Evolutionary conservation across 2,888 invertebrate species (phyloP).

Genomic region (Polia nebulosa): DNA sequence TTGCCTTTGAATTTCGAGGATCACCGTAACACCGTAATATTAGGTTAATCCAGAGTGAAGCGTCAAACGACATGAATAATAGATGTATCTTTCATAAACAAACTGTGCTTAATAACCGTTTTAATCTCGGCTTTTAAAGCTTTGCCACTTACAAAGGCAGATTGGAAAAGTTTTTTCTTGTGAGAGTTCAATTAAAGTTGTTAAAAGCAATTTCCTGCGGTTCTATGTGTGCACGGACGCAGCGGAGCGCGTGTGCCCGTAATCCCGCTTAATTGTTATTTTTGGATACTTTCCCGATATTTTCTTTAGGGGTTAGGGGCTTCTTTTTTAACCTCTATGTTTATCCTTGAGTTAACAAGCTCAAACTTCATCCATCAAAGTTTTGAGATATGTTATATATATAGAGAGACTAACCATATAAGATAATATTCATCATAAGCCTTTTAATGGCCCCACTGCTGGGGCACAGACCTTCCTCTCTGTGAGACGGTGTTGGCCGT

Average conservation of each 20-base stretch:
- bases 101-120: constrained; percentile 77
- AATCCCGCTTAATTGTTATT: constrained; percentile 67
- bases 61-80: constrained; percentile 60
- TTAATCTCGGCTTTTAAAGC: constrained; percentile 83
- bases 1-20: constrained; percentile 27
- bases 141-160: constrained; percentile 85
- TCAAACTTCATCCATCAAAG: constrained; percentile 31
- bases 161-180: constrained; percentile 90
- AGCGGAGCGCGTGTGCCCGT: constrained; percentile 54
- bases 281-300: constrained; percentile 64
- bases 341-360: constrained; percentile 1
- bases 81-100: constrained; percentile 72
- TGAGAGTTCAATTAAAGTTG: constrained; percentile 88
- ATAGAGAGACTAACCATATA: too few relatives aligned
- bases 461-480: too few relatives aligned
- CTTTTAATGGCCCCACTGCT: too few relatives aligned
- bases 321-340: constrained; percentile 31
- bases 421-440: too few relatives aligned
- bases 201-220: constrained; percentile 87
- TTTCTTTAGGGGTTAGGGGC: constrained; percentile 35
- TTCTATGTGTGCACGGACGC: constrained; percentile 78
- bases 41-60: constrained; percentile 50
- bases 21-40: constrained; percentile 45
- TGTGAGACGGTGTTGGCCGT: too few relatives aligned
- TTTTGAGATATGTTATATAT: background rate